phyloP scores from a whole-genome alignment of 2,797 vertebrate species.

The Capromys pilorides region DNA sequence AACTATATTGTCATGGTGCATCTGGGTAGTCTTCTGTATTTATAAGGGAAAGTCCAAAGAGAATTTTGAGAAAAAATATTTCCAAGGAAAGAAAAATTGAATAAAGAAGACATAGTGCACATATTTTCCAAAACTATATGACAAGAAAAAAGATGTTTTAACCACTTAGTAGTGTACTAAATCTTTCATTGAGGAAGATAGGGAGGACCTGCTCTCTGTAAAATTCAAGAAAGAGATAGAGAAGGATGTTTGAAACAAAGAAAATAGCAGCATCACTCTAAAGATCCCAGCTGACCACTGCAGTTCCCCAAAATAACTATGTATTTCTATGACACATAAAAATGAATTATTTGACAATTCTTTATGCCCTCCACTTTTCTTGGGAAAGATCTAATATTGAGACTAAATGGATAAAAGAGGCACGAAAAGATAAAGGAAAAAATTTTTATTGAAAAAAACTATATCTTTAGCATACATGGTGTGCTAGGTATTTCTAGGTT shows the following conservation, averaged over 20 bases:
- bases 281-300: background rate
- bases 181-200: background rate
- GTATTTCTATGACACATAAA: background rate
- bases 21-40: background rate
- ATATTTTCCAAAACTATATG: background rate
- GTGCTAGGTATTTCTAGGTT: background rate
- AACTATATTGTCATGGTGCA: background rate
- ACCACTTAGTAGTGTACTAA: background rate
- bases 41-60: background rate
- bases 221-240: background rate
- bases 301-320: background rate
- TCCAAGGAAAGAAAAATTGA: background rate
- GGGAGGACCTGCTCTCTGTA: background rate
- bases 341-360: too few species aligned
- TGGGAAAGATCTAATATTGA: background rate
- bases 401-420: background rate
- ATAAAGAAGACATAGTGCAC: background rate
- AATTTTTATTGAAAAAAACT: background rate
- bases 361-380: background rate
- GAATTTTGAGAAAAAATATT: background rate
- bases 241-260: background rate
- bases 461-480: background rate
- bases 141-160: background rate
- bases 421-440: background rate
- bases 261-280: background rate